phyloP scores from a whole-genome alignment of 2,113 vertebrate species.

The Phylloscopus trochiloides region DNA sequence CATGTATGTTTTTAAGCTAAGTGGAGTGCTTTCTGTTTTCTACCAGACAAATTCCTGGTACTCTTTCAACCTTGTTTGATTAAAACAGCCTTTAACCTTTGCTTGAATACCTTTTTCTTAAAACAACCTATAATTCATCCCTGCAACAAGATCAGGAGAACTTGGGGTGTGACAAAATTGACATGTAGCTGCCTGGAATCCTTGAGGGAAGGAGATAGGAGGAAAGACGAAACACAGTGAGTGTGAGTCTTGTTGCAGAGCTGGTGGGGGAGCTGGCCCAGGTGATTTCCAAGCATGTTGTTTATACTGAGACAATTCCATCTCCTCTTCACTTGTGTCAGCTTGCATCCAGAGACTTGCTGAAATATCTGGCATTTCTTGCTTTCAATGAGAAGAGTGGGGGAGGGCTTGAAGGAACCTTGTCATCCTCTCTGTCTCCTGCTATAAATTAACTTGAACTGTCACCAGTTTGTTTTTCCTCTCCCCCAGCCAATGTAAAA shows the following conservation, averaged over 20 bases:
- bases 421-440: not conserved
- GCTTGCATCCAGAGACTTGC: slow-evolving; percentile 49
- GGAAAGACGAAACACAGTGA: not conserved
- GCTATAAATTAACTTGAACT: slow-evolving; percentile 11
- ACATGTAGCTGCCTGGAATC: slow-evolving; percentile 19
- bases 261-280: not conserved
- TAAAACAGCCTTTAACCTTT: slow-evolving; percentile 51
- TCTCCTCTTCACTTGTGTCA: slow-evolving; percentile 47
- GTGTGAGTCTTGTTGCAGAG: not conserved
- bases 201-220: not conserved
- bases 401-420: not conserved
- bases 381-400: not conserved
- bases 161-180: slow-evolving; percentile 18
- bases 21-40: slow-evolving; percentile 34
- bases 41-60: slow-evolving; percentile 31
- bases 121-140: slow-evolving; percentile 27
- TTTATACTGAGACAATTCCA: slow-evolving; percentile 57
- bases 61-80: slow-evolving; percentile 55
- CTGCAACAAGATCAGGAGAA: slow-evolving; percentile 16
- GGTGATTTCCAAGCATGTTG: slow-evolving; percentile 25
- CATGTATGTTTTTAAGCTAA: not conserved
- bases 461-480: not conserved
- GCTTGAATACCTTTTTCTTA: slow-evolving; percentile 29
- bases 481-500: not conserved
- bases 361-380: slow-evolving; percentile 33